phyloP scores from a whole-genome alignment of 2,113 vertebrate species.

The Raja brachyura region DNA sequence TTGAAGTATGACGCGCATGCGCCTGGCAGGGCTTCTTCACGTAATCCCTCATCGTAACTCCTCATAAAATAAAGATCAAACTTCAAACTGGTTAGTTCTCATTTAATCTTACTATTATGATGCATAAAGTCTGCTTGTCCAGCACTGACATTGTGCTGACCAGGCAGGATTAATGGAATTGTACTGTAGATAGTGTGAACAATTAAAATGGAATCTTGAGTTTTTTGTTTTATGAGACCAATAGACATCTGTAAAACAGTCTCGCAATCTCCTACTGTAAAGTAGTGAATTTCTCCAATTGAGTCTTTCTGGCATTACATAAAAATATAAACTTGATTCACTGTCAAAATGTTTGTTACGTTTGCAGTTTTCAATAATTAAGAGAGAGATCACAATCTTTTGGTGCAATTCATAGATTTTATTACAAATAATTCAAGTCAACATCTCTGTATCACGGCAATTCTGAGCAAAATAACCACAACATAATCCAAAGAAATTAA shows the following conservation, averaged over 20 bases:
- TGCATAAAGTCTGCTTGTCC: no score
- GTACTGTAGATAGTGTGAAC: not conserved
- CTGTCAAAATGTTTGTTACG: not conserved
- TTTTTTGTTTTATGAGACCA: not conserved
- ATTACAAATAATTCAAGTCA: not conserved
- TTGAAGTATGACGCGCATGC: no score
- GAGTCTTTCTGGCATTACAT: not conserved
- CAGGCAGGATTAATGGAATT: no score
- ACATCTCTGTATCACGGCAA: not conserved
- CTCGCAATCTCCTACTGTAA: not conserved
- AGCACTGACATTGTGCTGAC: no score
- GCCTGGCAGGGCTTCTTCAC: no score
- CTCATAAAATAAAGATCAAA: no score
- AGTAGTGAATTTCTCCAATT: not conserved
- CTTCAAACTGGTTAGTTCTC: no score
- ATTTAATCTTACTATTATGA: no score
- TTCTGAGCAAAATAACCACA: not conserved
- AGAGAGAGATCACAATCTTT: not conserved
- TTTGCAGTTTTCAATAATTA: not conserved
- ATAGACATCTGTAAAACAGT: not conserved
- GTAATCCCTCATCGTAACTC: no score
- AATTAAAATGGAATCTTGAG: not conserved
- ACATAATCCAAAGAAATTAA: not conserved
- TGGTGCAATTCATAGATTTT: not conserved
- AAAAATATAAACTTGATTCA: not conserved